Conservation (phyloP, 2,888 invertebrate species). For the Platycheirus rosarum region DNA sequence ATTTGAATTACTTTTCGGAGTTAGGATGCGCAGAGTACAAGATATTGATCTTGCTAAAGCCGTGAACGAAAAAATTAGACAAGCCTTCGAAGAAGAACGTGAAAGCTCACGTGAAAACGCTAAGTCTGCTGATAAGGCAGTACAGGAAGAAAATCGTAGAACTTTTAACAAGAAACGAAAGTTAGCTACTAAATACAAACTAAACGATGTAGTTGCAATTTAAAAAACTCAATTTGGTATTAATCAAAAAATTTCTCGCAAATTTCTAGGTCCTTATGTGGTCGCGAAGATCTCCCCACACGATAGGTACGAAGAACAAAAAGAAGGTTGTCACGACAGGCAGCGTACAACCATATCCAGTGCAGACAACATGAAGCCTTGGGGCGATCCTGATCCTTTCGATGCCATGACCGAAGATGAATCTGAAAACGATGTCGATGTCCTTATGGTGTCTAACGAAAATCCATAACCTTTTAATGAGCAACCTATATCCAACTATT, state of each 20-base stretch:
- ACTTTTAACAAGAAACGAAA: slow-evolving; percentile 17
- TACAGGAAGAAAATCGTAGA: slow-evolving; percentile 30
- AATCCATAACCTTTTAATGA: not conserved
- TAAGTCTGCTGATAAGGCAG: not conserved
- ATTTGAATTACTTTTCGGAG: slow-evolving; percentile 23
- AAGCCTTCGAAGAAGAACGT: slow-evolving; percentile 15
- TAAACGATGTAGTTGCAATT: slow-evolving; percentile 28
- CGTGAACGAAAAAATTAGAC: slow-evolving; percentile 11
- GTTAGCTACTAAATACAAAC: slow-evolving; percentile 1
- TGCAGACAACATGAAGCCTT: slow-evolving; percentile 27
- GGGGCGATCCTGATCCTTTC: slow-evolving; percentile 2
- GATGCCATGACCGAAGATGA: not conserved
- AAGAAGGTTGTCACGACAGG: not conserved
- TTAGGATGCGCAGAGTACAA: slow-evolving; percentile 5
- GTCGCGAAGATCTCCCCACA: not conserved
- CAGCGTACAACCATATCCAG: slow-evolving; percentile 18
- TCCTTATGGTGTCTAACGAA: not conserved
- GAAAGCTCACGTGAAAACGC: slow-evolving; percentile 4
- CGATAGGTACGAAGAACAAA: slow-evolving; percentile 1
- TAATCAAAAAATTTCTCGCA: slow-evolving; percentile 7
- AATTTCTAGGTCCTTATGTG: slow-evolving; percentile 11
- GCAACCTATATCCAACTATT: not conserved
- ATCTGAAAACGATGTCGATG: not conserved
- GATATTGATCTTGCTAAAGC: not conserved
- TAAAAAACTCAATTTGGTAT: slow-evolving; percentile 19